Percentiles rank a stretch among this genome's conserved stretches.
These are phyloP conservation scores for Dynastes hyllus DNA, from an alignment of 2,888 invertebrate genomes.

Conservation along the genomic window DNA sequence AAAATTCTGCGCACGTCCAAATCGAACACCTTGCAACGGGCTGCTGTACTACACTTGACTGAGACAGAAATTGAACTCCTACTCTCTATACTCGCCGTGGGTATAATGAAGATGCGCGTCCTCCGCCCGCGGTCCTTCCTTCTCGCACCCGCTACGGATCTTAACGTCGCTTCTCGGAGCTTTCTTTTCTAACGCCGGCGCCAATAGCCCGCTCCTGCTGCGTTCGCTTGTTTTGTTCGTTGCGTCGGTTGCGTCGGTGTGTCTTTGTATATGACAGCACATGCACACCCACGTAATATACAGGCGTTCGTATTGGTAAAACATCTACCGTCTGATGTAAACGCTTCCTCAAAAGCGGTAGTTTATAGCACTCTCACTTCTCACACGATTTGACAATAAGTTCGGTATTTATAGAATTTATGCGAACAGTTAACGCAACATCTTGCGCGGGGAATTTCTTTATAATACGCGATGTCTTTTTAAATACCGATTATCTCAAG, in stretches of 20 bases:
- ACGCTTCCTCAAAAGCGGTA: background rate
- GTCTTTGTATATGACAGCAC: constrained; percentile 8
- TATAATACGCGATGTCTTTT: no score
- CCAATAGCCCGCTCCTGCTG: constrained; percentile 29
- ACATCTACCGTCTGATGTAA: background rate
- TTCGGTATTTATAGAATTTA: no score
- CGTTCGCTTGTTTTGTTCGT: constrained; percentile 34
- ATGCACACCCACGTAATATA: constrained; percentile 15
- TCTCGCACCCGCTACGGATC: constrained; percentile 10
- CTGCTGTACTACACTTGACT: constrained; percentile 44
- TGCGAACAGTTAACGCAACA: no score
- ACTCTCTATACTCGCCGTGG: constrained; percentile 24
- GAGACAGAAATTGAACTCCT: constrained; percentile 47
- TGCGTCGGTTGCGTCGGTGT: constrained; percentile 37
- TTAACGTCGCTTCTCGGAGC: background rate
- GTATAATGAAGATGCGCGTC: constrained; percentile 40
- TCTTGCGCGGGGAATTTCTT: no score
- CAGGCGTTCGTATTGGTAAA: constrained; percentile 1
- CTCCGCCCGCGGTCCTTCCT: constrained; percentile 21
- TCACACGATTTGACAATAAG: no score
- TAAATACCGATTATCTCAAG: no score
- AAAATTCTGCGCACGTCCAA: constrained; percentile 49
- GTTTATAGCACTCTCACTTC: background rate
- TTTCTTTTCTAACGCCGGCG: constrained; percentile 48
- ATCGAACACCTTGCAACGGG: constrained; percentile 38